Conservation (phyloP, 2,888 invertebrate species). For the Encarsia formosa region DNA sequence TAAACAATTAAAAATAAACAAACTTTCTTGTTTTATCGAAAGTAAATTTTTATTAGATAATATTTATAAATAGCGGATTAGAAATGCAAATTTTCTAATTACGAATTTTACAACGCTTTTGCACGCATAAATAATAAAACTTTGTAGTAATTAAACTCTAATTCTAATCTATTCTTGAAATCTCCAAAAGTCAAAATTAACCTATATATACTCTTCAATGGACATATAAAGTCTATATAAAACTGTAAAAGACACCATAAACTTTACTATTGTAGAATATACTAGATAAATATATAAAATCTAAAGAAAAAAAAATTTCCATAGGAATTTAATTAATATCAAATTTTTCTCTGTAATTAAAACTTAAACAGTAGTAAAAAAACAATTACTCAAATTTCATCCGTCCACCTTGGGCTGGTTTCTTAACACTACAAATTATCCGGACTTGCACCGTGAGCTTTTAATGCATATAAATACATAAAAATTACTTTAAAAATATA, state of each 20-base stretch:
- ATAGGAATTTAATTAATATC: background rate
- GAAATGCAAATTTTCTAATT: slow-evolving; percentile 6
- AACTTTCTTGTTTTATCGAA: slow-evolving; percentile 22
- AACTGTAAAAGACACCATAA: slow-evolving; percentile 9
- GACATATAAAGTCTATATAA: no score
- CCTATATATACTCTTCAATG: background rate
- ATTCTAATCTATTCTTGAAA: slow-evolving; percentile 2
- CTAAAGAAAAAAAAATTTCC: slow-evolving; percentile 3
- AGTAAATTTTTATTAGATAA: slow-evolving; percentile 15
- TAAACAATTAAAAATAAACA: no score
- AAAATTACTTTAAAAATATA: no score
- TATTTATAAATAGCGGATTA: slow-evolving; percentile 6
- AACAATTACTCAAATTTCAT: slow-evolving; percentile 8
- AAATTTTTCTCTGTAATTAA: slow-evolving; percentile 11
- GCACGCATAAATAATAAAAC: slow-evolving; percentile 11
- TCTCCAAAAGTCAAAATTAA: background rate
- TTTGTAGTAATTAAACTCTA: slow-evolving; percentile 7
- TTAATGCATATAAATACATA: background rate
- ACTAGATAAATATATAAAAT: slow-evolving; percentile 10
- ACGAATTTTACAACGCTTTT: slow-evolving; percentile 26
- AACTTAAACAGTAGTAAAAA: slow-evolving; percentile 3
- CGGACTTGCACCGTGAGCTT: background rate
- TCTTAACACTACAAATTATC: no score
- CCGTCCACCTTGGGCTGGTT: no score
- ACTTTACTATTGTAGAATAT: slow-evolving; percentile 19